Evolutionary conservation across 2,888 invertebrate genomes (phyloP).

Genomic region (Agriopis marginaria): DNA sequence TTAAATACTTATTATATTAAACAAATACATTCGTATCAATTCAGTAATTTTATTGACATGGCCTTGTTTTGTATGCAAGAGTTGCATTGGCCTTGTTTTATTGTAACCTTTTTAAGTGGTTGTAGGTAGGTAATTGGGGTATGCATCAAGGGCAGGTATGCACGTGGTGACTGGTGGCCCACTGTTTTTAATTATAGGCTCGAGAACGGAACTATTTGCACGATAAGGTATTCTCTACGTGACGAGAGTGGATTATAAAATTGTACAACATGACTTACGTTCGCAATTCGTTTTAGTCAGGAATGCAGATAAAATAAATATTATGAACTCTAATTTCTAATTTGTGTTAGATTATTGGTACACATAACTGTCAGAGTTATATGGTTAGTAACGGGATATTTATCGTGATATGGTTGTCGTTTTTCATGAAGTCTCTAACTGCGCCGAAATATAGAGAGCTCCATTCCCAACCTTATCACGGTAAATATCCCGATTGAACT

Average conservation of each 20-base stretch:
- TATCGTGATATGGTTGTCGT: no score
- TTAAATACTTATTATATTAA: no score
- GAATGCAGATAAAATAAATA: not conserved
- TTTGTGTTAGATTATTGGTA: no score
- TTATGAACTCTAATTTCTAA: not conserved
- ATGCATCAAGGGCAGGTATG: constrained; percentile 47
- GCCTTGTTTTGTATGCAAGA: constrained; percentile 35
- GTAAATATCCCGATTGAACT: no score
- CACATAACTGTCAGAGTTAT: no score
- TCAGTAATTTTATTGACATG: not conserved
- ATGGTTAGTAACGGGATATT: no score
- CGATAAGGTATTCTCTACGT: constrained; percentile 32
- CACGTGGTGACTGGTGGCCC: constrained; percentile 47
- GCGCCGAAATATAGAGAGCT: no score
- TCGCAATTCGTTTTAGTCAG: not conserved
- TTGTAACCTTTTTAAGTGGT: constrained; percentile 37
- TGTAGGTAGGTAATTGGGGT: constrained; percentile 47
- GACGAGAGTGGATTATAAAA: constrained; percentile 29
- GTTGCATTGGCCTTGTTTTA: constrained; percentile 29
- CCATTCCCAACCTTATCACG: no score
- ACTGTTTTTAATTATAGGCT: constrained; percentile 37
- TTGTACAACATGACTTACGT: not conserved
- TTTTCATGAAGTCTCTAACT: no score
- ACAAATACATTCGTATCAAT: not conserved
- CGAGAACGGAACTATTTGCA: constrained; percentile 39